Conservation (phyloP, 2,797 vertebrate genomes). For the Lycodopsis pacificus region DNA sequence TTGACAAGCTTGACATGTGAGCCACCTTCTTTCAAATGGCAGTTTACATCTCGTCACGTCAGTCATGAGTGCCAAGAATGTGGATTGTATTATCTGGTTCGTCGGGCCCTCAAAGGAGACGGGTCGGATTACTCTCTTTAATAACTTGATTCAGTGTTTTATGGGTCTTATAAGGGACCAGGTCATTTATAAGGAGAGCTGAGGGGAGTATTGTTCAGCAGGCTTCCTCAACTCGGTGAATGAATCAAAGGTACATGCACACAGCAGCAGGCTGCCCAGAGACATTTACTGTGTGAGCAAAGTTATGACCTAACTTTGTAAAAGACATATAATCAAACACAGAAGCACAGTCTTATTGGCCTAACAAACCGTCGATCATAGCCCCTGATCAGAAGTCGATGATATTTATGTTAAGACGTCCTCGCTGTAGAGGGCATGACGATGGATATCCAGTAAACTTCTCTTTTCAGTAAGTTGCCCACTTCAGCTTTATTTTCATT, state of each 20-base stretch:
- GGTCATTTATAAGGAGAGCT: slow-evolving; percentile 8
- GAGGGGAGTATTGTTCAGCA: slow-evolving; percentile 16
- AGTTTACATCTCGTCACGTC: background rate
- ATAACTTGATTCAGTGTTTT: background rate
- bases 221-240: slow-evolving; percentile 22
- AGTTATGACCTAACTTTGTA: slow-evolving; percentile 31
- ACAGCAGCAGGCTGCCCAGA: background rate
- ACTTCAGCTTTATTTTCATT: background rate
- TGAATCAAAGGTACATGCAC: slow-evolving; percentile 17
- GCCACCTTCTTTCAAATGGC: slow-evolving; percentile 4
- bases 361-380: slow-evolving; percentile 33
- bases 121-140: background rate
- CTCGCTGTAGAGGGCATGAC: slow-evolving; percentile 11
- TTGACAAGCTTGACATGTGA: slow-evolving; percentile 3
- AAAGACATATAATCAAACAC: slow-evolving; percentile 41
- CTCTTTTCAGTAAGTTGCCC: background rate
- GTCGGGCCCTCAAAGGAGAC: background rate
- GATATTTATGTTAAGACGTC: slow-evolving; percentile 46
- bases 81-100: background rate
- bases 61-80: background rate
- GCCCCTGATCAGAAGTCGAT: slow-evolving; percentile 28
- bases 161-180: background rate
- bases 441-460: slow-evolving; percentile 19
- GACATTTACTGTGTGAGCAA: slow-evolving; percentile 37
- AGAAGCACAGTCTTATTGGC: slow-evolving; percentile 15